A percentile compares a stretch with the other conserved stretches of the same genome.
phyloP scores from a whole-genome alignment of 2,797 vertebrate genomes.

The Lophura swinhoii region DNA sequence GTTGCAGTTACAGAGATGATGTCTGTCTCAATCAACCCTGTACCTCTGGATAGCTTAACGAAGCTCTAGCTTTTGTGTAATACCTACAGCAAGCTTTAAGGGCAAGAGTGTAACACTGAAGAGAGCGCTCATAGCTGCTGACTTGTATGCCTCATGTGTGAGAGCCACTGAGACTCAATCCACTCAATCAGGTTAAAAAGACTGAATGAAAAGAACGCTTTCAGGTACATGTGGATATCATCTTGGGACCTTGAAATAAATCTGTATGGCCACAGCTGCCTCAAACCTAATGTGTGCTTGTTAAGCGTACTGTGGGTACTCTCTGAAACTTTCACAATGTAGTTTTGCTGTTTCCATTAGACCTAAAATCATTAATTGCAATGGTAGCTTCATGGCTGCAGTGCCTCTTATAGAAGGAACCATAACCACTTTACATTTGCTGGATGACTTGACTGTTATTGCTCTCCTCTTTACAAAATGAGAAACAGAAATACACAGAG shows the following conservation, averaged over 20 bases:
- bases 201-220: not conserved
- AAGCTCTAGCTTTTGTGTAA: not conserved
- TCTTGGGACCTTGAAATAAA: not conserved
- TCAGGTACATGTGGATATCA: not conserved
- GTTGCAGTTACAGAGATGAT: not conserved
- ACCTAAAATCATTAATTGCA: not conserved
- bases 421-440: not conserved
- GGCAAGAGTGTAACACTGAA: not conserved
- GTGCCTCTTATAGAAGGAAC: not conserved
- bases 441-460: not conserved
- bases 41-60: not conserved
- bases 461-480: not conserved
- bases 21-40: not conserved
- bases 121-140: not conserved
- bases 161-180: not conserved
- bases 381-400: not conserved
- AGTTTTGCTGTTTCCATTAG: not conserved
- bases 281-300: not conserved
- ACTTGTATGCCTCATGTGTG: not conserved
- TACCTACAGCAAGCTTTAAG: not conserved
- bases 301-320: not conserved
- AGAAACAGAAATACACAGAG: not conserved
- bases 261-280: not conserved
- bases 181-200: not conserved
- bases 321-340: not conserved